Evolutionary conservation across 1,140 invertebrate species (phyloP), one percentile per base, ranked within the genome.

Genomic region (Sycophaga agraensis): DNA sequence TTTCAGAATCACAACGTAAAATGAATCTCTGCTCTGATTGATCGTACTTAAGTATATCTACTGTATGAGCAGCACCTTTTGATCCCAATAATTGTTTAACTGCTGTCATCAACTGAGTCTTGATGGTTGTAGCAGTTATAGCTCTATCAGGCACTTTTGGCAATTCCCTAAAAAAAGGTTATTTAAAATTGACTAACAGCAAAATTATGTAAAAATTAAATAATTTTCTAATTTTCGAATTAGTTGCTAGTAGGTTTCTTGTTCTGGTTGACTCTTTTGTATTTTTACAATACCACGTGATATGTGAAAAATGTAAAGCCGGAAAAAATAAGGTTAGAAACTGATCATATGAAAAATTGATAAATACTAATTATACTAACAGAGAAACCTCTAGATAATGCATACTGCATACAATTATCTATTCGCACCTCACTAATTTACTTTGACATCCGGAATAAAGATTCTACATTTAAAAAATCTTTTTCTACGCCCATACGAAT

Each of bases 1-100:
- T 77, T n/a, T 80, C 68, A 28, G 76, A 73, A 1, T 83, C 72
- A 42, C 88, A 87, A 39, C 85, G 77, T 49, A 88, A 34, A 17
- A 89, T 77, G 21, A 79, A 86, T 59, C 83, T 78, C 24, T 66
- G 69, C 12, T 75, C 70, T 0, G 62, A 12, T 1, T 72, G 57
- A 68, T 84, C 75, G 56, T 84, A 87, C 66, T 85, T 88, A 0
- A 89, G 63, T 22, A 89, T 68, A 58, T 88, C 84, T 28, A 89
- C 70, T 14, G 68, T 70, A 26, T 79, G 74, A 50, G 81, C 77
- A 14, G 83, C 73, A 56, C 84, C 85, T 66, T 83, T 75, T 73
- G 84, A 84, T 2, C 87, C 87, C 70, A 88, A 85, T 19, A 88
- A 68, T 60, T 76, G 75, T 16, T 74, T 74, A 37, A 88, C 64